Conservation (phyloP, 2,797 vertebrate species). For the Notolabrus celidotus region DNA sequence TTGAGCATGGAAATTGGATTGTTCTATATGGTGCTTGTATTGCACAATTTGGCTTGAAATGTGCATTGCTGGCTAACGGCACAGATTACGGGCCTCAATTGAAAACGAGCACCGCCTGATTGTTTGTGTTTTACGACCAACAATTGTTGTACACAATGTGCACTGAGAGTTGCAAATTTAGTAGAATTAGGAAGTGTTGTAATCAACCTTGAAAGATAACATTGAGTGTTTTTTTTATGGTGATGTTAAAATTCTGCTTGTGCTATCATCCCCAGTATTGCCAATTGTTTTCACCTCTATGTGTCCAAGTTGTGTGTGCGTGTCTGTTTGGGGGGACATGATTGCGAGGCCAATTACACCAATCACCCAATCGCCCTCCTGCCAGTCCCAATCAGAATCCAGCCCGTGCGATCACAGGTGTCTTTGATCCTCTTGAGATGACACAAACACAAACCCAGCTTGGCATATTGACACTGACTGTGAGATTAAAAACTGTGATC, state of each 20-base stretch:
- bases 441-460: conserved; percentile 17
- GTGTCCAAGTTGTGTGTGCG: neutral
- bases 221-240: conserved; percentile 5
- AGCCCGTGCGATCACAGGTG: conserved; percentile 27
- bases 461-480: conserved; percentile 8
- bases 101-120: conserved; percentile 22
- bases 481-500: conserved; percentile 16
- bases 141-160: neutral
- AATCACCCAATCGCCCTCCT: conserved; percentile 24
- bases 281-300: too few relatives aligned
- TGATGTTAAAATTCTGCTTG: neutral
- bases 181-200: neutral
- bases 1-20: conserved; percentile 63
- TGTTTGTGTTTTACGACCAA: neutral
- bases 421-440: conserved; percentile 44
- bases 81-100: conserved; percentile 45
- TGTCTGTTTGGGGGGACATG: conserved; percentile 1
- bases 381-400: conserved; percentile 44
- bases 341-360: conserved; percentile 43
- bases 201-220: neutral
- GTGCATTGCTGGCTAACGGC: conserved; percentile 32
- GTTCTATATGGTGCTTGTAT: conserved; percentile 47
- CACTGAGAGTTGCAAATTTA: conserved; percentile 12
- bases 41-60: conserved; percentile 55
- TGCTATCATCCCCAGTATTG: too few relatives aligned